Percentiles rank a stretch among this genome's conserved stretches.
These are phyloP conservation scores for Eristalis pertinax DNA, from an alignment of 2,888 invertebrate genomes.

Conservation along the genomic window DNA sequence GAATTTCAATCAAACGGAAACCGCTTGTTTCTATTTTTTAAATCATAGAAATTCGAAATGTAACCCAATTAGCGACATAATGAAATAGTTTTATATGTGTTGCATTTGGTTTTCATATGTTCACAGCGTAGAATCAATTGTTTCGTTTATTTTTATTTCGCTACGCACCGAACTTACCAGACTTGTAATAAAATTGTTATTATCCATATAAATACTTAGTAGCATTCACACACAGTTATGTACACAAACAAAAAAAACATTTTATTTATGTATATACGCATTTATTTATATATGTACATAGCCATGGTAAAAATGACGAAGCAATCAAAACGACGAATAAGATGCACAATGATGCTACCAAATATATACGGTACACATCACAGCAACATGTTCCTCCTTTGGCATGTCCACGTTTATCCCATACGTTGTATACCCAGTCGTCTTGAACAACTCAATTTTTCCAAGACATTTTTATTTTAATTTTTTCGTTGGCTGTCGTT, in stretches of 20 bases:
- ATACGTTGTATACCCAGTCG: constrained; percentile 36
- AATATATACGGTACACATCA: constrained; percentile 45
- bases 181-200: constrained; percentile 32
- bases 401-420: constrained; percentile 23
- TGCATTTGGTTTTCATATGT: constrained; percentile 31
- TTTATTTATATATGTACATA: background rate
- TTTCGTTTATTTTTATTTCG: constrained; percentile 31
- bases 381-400: constrained; percentile 47
- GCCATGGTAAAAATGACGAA: constrained; percentile 30
- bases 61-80: background rate
- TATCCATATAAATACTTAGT: constrained; percentile 2
- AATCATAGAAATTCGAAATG: background rate
- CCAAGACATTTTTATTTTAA: constrained; percentile 52
- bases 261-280: background rate
- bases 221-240: background rate
- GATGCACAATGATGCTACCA: constrained; percentile 50
- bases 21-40: no score
- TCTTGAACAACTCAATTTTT: constrained; percentile 59
- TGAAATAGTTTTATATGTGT: background rate
- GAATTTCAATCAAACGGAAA: background rate
- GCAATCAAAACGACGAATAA: constrained; percentile 45
- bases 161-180: constrained; percentile 15
- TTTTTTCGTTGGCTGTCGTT: constrained; percentile 49
- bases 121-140: constrained; percentile 21
- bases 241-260: no score